Percentiles rank a stretch among this genome's conserved stretches.
These are phyloP conservation scores for Naja naja DNA, from an alignment of 2,113 vertebrate genomes.

Conservation along the genomic window DNA sequence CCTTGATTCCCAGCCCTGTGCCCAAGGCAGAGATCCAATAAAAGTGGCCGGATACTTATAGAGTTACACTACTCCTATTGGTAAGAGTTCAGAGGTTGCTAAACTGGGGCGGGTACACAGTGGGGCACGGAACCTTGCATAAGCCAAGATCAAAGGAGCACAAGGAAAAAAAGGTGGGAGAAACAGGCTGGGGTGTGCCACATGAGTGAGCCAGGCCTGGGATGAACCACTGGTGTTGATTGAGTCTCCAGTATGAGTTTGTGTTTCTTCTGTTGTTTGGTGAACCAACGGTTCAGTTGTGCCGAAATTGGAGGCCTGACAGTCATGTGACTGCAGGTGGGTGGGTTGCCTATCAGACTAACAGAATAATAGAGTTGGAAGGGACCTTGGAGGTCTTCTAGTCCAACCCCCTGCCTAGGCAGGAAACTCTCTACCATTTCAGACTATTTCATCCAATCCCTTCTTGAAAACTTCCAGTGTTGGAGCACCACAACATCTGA, in stretches of 20 bases:
- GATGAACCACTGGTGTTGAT: background rate
- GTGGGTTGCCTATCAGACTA: no score
- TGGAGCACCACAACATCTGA: no score
- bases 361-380: no score
- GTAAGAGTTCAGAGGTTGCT: background rate
- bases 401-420: no score
- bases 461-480: no score
- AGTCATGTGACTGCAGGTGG: no score
- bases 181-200: background rate
- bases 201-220: background rate
- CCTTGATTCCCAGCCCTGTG: background rate
- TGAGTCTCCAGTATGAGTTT: background rate
- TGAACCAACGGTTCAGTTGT: no score
- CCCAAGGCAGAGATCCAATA: background rate
- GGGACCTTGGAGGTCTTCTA: no score
- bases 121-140: background rate
- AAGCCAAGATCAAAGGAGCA: background rate
- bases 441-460: no score
- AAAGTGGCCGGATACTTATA: background rate
- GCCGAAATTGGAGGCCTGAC: no score
- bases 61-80: background rate
- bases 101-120: background rate
- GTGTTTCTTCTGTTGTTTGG: background rate
- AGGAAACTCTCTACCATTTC: no score
- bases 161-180: background rate